Evolutionary conservation across 2,888 invertebrate species (phyloP), one percentile per base, ranked within the genome.

Genomic region (Caenorhabditis virilis): DNA sequence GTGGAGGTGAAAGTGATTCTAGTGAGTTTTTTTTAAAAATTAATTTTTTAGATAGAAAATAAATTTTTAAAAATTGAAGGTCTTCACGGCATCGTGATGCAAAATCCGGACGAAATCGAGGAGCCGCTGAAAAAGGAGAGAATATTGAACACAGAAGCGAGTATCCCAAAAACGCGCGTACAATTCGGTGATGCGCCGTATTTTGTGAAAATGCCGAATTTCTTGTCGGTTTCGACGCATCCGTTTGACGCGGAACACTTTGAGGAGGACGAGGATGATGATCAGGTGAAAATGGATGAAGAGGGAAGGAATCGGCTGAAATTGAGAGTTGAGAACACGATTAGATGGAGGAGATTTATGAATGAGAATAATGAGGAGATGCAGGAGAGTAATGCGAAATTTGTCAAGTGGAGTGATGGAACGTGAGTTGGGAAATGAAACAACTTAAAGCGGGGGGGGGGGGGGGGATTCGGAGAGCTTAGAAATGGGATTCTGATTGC

Each of bases 371-470:
- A 91, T 22, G 90, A 91, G 78, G 72, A 75, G 16, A 54, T 57
- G 22, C 90, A 91, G 79, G 92, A 97, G 84, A 95, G 94, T 42
- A 99, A 98, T 86, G 91, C 95, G 0, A 88, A 95, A 50, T 89
- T 95, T 82, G 93, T 98, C 1, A 89, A 90, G 69, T 98, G 98
- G 98, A 95, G 95, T 0, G 98, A 98, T 84, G 97, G 97, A 69
- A 83, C 83, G 84, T 84, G 53, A 63, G 64, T 48, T 98, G 56
- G 98, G 98, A 23, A 90, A 91, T 30, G 98, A 98, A 87, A 93
- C 97, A n/a, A n/a, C n/a, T n/a, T n/a, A n/a, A n/a, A n/a, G n/a
- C n/a, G n/a, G n/a, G n/a, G n/a, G n/a, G n/a, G n/a, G n/a, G n/a
- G n/a, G n/a, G n/a, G n/a, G n/a, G n/a, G n/a, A n/a, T n/a, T n/a